phyloP scores from a whole-genome alignment of 2,888 invertebrate genomes.

The Macrophya alboannulata region DNA sequence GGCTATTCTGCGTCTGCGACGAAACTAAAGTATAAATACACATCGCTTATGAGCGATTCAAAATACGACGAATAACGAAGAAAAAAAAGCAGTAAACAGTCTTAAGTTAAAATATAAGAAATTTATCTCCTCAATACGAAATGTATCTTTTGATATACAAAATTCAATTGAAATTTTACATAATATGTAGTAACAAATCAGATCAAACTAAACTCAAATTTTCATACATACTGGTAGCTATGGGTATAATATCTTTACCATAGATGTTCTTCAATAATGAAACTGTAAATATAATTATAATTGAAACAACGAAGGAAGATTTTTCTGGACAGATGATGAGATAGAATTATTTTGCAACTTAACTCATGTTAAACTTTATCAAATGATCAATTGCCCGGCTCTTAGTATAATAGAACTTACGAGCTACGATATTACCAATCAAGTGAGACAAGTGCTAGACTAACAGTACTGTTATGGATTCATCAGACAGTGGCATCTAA shows the following conservation, averaged over 20 bases:
- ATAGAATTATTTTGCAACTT: neutral
- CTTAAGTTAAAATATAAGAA: neutral
- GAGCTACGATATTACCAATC: slow-evolving; percentile 34
- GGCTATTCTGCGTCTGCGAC: neutral
- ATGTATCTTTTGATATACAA: neutral
- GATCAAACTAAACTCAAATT: slow-evolving; percentile 28
- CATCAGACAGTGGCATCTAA: slow-evolving; percentile 27
- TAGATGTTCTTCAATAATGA: neutral
- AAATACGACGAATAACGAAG: neutral
- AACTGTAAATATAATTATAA: neutral
- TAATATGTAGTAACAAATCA: neutral
- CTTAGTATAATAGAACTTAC: slow-evolving; percentile 3
- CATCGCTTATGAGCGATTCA: neutral
- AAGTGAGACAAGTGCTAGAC: slow-evolving; percentile 39
- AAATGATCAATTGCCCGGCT: neutral
- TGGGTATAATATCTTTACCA: neutral
- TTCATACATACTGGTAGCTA: neutral
- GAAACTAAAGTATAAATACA: slow-evolving; percentile 18
- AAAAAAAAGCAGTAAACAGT: neutral
- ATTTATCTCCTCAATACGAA: no score
- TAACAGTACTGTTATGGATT: neutral
- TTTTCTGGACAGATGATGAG: neutral
- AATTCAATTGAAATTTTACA: neutral
- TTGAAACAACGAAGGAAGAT: neutral
- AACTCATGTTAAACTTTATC: neutral